phyloP scores from a whole-genome alignment of 2,888 invertebrate genomes.

The Gari tellinella region DNA sequence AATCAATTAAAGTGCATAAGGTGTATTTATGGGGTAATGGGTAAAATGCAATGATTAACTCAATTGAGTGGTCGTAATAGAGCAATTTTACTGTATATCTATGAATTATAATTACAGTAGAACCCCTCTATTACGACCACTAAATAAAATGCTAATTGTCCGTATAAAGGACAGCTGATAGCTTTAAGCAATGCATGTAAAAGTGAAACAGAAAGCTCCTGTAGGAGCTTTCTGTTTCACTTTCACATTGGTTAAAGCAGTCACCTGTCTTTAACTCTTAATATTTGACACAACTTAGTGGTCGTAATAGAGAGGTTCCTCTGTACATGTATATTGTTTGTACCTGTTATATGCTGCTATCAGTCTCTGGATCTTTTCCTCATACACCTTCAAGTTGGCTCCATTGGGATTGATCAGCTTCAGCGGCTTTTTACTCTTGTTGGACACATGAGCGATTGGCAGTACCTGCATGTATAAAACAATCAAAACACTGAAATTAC shows the following conservation, averaged over 20 bases:
- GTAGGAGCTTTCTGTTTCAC: too few relatives aligned
- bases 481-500: too few relatives aligned
- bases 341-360: slow-evolving; percentile 75
- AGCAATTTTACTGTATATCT: too few relatives aligned
- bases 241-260: neutral
- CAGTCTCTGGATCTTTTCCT: slow-evolving; percentile 72
- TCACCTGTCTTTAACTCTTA: neutral
- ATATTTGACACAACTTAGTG: too few relatives aligned
- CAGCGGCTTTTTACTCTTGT: slow-evolving; percentile 65
- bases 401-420: slow-evolving; percentile 81
- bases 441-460: slow-evolving; percentile 80
- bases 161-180: neutral
- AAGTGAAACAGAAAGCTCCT: neutral
- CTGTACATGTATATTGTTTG: neutral
- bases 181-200: neutral
- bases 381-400: slow-evolving; percentile 79
- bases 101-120: too few relatives aligned
- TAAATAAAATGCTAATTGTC: too few relatives aligned
- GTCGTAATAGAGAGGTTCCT: too few relatives aligned
- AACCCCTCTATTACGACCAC: too few relatives aligned
- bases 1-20: too few relatives aligned
- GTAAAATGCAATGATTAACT: too few relatives aligned
- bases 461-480: slow-evolving; percentile 80
- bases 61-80: too few relatives aligned
- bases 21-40: too few relatives aligned